Conservation (phyloP, 92 coral and sea anemone genomes). For the Isaurus tuberculatus region DNA sequence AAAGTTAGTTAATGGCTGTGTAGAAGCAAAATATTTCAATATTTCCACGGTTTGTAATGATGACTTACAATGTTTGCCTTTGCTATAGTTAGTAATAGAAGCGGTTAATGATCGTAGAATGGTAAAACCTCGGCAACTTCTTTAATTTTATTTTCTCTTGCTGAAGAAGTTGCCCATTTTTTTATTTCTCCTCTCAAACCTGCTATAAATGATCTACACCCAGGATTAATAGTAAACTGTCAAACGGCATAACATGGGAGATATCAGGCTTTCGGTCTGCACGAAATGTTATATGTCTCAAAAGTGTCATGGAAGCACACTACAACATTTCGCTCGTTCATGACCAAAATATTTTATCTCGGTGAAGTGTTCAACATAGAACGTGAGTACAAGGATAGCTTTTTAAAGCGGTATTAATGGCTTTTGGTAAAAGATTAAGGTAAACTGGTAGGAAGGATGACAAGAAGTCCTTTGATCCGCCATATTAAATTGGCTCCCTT, state of each 20-base stretch:
- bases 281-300: conserved; percentile 18
- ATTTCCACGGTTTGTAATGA: conserved; percentile 16
- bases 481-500: conserved; percentile 1
- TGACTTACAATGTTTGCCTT: conserved; percentile 26
- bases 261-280: conserved; percentile 18
- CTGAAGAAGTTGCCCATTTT: conserved; percentile 31
- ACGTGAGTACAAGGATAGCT: conserved; percentile 21
- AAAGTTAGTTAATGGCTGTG: no score
- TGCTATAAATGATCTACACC: conserved; percentile 31
- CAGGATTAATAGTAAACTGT: conserved; percentile 33
- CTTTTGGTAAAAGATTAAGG: conserved; percentile 34
- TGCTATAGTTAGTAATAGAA: conserved; percentile 23
- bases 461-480: conserved; percentile 36
- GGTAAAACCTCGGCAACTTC: conserved; percentile 32
- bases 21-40: neutral
- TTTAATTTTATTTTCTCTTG: conserved; percentile 3
- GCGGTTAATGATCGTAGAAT: neutral
- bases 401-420: conserved; percentile 25
- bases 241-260: conserved; percentile 32
- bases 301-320: conserved; percentile 16
- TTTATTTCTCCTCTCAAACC: conserved; percentile 7
- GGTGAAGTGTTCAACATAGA: conserved; percentile 18
- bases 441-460: conserved; percentile 19
- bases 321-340: conserved; percentile 16
- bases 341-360: conserved; percentile 37